Base-by-base conservation (phyloP, 2,888 invertebrate species). In the Scaptomyza cyrtandrae region DNA sequence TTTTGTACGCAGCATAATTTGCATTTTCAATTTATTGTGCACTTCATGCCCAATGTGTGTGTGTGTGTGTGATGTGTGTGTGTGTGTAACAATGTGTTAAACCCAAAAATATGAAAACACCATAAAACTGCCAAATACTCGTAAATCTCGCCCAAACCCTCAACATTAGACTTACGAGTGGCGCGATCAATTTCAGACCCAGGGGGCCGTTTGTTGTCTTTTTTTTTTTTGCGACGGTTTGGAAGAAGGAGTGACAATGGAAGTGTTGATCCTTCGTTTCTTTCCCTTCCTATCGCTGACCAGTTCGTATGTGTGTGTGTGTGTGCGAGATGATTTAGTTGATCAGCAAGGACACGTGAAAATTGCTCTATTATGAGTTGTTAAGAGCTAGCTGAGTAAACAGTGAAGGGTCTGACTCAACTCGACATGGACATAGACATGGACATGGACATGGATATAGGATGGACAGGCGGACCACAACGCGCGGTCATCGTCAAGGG, bases 301-400 rank as follows among this genome's bases (percentile, higher is more conserved):
- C 73, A 79, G 73, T 69, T 62, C 16, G 37, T n/a, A n/a, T n/a
- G n/a, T n/a, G n/a, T n/a, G 11, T 48, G 19, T 19, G 19, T 19
- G 27, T 57, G 50, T 59, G 35, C 57, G 49, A 58, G 71, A 75
- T 81, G 86, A 83, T 86, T 83, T 83, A 86, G 80, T 80, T 67
- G 48, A 43, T 62, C 72, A 57, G 67, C 56, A 76, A 84, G 80
- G 79, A 86, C 89, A 90, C 90, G 90, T 90, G 90, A 90, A 90
- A 90, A 90, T 90, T 90, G 88, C 90, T 90, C 88, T 90, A 89
- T 90, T 90, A 90, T 90, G 86, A 83, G 88, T 85, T 90, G 90
- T 90, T 90, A 90, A 90, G 90, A 88, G 86, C 80, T 86, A 84
- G 78, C 81, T 87, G 84, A 84, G 82, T 86, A 86, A 79, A 86